Evolutionary conservation across 1,140 invertebrate species (phyloP).

Genomic region (Trichoplusia ni): DNA sequence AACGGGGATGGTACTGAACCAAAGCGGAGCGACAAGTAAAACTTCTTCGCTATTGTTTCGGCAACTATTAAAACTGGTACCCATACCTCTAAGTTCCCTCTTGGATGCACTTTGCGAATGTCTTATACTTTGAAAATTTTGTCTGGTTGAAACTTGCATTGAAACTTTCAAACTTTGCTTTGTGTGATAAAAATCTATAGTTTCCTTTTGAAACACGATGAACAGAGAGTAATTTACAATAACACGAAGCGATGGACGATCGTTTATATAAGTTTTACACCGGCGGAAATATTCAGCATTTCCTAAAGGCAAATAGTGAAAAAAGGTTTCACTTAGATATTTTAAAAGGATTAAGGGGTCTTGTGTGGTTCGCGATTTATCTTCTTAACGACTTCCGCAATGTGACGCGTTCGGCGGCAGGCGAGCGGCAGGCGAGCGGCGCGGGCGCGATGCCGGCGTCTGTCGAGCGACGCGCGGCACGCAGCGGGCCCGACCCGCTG

Average conservation of each 20-base stretch:
- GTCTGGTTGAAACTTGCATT: conserved; percentile 37
- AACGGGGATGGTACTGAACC: conserved; percentile 18
- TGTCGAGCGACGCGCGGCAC: conserved; percentile 21
- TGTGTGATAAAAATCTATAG: conserved; percentile 6
- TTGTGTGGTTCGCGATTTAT: conserved; percentile 65
- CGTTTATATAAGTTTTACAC: conserved; percentile 4
- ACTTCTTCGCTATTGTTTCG: conserved; percentile 51
- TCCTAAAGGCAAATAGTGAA: conserved; percentile 21
- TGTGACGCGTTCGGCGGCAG: conserved; percentile 47
- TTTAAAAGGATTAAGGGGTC: conserved; percentile 66
- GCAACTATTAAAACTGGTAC: conserved; percentile 39
- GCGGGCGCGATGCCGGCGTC: conserved; percentile 15
- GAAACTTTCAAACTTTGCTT: conserved; percentile 42
- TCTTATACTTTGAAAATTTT: conserved; percentile 52
- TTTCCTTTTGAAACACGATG: too few relatives aligned
- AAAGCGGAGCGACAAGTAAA: conserved; percentile 30
- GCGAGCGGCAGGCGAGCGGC: background rate
- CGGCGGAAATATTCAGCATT: conserved; percentile 18
- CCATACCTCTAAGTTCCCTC: conserved; percentile 38
- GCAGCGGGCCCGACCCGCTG: background rate
- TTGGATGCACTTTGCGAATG: conserved; percentile 44
- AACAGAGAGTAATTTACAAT: too few relatives aligned
- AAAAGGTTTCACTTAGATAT: conserved; percentile 48
- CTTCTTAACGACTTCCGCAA: conserved; percentile 72
- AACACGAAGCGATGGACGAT: background rate